Evolutionary conservation across 1,140 invertebrate species (phyloP), one percentile per base, ranked within the genome.

Genomic region (Bombus cullumanus): DNA sequence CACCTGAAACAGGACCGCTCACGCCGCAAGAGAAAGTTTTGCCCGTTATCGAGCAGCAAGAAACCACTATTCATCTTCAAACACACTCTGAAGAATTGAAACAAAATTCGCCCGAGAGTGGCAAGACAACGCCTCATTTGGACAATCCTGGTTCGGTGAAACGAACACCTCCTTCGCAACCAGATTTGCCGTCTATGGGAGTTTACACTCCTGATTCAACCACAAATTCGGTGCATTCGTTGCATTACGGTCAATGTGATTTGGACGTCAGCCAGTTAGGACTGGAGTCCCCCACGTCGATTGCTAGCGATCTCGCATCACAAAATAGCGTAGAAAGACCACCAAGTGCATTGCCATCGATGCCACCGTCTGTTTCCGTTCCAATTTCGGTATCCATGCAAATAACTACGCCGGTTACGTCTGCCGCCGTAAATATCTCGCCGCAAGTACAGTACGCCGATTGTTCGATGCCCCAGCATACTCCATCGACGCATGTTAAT

Each of bases 201-300:
- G 97, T 98, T 2, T 98, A 98, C 88, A 98, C 97, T 0, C 97
- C 97, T 0, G 97, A 98, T 92, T 98, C 97, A 0, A 97, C 97
- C 2, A 98, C 97, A 47, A 98, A 98, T 91, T 98, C 98, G 0
- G 97, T 98, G 10, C 97, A 98, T 87, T 98, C 97, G 64, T 95
- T 97, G 83, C 97, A 98, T 93, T 98, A 98, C 91, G 96, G 96
- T 0, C 97, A 97, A 83, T 98, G 97, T 90, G 98, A 98, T 86
- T 94, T 98, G 76, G 98, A 98, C 94, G 98, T 98, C 0, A 97
- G 96, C 88, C 98, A 98, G 92, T 93, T 98, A 41, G 97, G 97
- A 9, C 94, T 98, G 77, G 98, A 98, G 91, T 98, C 98, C 0
- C 98, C 98, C 0, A 97, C 97, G 0, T 98, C 98, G 37, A 98